Evolutionary conservation across 2,888 invertebrate species (phyloP).

Genomic region (Stomorhina lunata): DNA sequence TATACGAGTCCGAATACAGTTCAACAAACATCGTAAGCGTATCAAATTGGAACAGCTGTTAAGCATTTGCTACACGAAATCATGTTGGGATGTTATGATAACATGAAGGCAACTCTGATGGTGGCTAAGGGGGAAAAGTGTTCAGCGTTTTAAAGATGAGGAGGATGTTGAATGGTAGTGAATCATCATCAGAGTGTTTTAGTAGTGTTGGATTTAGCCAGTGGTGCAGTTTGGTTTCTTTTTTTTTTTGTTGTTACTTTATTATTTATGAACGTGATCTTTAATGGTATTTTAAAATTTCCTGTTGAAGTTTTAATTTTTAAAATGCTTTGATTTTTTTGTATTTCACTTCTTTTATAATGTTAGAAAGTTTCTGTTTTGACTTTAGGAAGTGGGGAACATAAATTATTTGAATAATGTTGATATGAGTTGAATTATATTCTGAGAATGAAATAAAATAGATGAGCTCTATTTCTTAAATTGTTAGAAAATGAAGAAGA

Average conservation of each 20-base stretch:
- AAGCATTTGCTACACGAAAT: slow-evolving; percentile 7
- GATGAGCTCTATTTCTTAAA: too few relatives aligned
- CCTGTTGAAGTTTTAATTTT: background rate
- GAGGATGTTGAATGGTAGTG: background rate
- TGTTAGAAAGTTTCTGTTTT: background rate
- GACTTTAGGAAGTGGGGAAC: background rate
- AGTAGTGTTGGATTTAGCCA: slow-evolving; percentile 43
- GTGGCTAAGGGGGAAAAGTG: background rate
- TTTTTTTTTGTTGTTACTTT: slow-evolving; percentile 2
- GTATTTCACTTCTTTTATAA: background rate
- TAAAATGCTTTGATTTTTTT: background rate
- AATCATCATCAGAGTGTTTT: slow-evolving; percentile 24
- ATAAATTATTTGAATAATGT: too few relatives aligned
- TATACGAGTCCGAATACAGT: slow-evolving; percentile 9
- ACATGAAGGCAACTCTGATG: slow-evolving; percentile 1
- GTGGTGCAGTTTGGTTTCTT: slow-evolving; percentile 40
- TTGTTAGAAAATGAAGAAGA: too few relatives aligned
- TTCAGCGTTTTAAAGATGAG: background rate
- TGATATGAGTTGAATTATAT: too few relatives aligned
- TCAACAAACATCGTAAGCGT: slow-evolving; percentile 18
- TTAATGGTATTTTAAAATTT: slow-evolving; percentile 42
- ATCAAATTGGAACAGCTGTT: slow-evolving; percentile 55
- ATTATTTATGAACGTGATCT: slow-evolving; percentile 61
- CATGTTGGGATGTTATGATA: slow-evolving; percentile 19
- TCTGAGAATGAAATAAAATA: too few relatives aligned